phyloP scores from a whole-genome alignment of 2,113 vertebrate genomes.

The Eleginops maclovinus region DNA sequence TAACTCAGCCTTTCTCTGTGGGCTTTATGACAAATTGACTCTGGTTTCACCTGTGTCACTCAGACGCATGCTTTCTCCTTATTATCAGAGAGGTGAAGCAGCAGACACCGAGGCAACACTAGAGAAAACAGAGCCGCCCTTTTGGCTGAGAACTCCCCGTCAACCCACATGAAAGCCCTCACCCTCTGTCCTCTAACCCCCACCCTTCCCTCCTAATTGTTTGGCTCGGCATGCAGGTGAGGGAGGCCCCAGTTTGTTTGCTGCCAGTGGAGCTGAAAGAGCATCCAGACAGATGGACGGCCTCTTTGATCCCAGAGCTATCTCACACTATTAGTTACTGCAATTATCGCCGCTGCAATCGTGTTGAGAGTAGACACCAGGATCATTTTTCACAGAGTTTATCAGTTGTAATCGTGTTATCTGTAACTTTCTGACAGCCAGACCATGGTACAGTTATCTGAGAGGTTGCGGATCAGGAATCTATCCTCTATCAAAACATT shows the following conservation, averaged over 20 bases:
- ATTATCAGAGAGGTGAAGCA: constrained; percentile 52
- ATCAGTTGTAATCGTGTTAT: constrained; percentile 33
- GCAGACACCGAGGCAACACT: constrained; percentile 59
- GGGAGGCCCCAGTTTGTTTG: constrained; percentile 71
- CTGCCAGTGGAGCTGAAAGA: constrained; percentile 71
- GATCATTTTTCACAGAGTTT: constrained; percentile 11
- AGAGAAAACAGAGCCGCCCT: constrained; percentile 56
- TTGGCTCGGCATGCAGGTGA: constrained; percentile 67
- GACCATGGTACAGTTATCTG: constrained; percentile 6
- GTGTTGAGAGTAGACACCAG: not conserved
- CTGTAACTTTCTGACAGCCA: constrained; percentile 26
- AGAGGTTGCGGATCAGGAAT: constrained; percentile 9
- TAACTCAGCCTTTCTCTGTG: constrained; percentile 54
- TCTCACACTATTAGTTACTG: constrained; percentile 46
- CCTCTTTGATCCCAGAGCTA: constrained; percentile 31
- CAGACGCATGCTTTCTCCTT: constrained; percentile 59
- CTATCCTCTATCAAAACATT: constrained; percentile 16
- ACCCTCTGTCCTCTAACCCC: not conserved
- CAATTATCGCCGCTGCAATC: constrained; percentile 47
- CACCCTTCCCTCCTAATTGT: constrained; percentile 18
- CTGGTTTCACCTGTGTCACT: constrained; percentile 76
- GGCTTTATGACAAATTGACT: constrained; percentile 76
- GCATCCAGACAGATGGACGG: constrained; percentile 69
- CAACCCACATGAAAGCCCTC: constrained; percentile 76
- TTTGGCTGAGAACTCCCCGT: constrained; percentile 60